A percentile compares a stretch with the other conserved stretches of the same genome.
These are phyloP conservation scores for Drosophila asahinai DNA, from an alignment of 1,140 invertebrate genomes.

Conservation along the genomic window DNA sequence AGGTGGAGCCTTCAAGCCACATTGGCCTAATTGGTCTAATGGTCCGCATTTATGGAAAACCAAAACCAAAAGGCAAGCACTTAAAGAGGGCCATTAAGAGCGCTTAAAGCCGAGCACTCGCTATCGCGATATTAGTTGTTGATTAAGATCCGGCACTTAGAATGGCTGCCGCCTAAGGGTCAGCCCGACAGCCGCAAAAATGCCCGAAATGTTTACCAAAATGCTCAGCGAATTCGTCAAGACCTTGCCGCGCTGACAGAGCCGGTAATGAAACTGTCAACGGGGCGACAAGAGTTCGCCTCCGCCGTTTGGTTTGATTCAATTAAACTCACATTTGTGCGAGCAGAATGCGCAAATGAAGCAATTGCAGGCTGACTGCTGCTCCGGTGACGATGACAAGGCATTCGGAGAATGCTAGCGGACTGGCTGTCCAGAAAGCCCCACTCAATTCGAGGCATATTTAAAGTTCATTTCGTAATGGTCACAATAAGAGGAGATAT, in stretches of 20 bases:
- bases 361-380: slow-evolving; percentile 42
- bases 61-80: slow-evolving; percentile 52
- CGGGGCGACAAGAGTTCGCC: slow-evolving; percentile 23
- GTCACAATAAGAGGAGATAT: slow-evolving; percentile 29
- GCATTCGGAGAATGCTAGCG: slow-evolving; percentile 50
- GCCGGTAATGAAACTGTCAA: slow-evolving; percentile 71
- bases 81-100: slow-evolving; percentile 55
- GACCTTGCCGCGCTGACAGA: slow-evolving; percentile 58
- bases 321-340: slow-evolving; percentile 59
- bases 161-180: slow-evolving; percentile 31
- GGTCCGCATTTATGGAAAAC: slow-evolving; percentile 57
- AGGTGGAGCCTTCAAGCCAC: slow-evolving; percentile 73
- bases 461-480: slow-evolving; percentile 60
- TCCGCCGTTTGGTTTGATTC: slow-evolving; percentile 27
- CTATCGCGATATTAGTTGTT: slow-evolving; percentile 69
- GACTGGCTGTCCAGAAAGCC: slow-evolving; percentile 15
- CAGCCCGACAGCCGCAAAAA: slow-evolving; percentile 15
- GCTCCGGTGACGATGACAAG: slow-evolving; percentile 31
- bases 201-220: slow-evolving; percentile 48
- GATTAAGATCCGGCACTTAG: slow-evolving; percentile 52
- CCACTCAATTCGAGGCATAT: slow-evolving; percentile 31
- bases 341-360: slow-evolving; percentile 54
- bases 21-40: slow-evolving; percentile 75
- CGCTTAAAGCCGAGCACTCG: slow-evolving; percentile 37
- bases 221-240: slow-evolving; percentile 26